Evolutionary conservation across 1,140 invertebrate species (phyloP), one percentile per base, ranked within the genome.

Genomic region (Streblospio benedicti): DNA sequence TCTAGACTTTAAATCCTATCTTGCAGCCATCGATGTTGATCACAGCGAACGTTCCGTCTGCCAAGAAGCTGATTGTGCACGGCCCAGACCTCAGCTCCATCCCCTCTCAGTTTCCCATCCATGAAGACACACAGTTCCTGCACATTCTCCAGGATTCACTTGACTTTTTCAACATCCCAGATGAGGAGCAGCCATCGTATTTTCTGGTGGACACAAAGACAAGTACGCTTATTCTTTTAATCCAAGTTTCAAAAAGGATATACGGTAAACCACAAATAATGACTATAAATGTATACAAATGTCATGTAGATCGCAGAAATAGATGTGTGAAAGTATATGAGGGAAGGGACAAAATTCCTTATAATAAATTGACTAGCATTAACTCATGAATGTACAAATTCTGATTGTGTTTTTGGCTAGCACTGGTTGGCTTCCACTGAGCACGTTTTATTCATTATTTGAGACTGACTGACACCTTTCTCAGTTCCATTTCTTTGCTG

Each of bases 51-150:
- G 93, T 99, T 28, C 95, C 96, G 0, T 94, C 93, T 9, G 93
- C 96, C 4, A 99, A 99, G 75, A 99, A 98, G 80, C 95, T 99
- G 62, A 90, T 99, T 57, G 92, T 99, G 25, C 93, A 99, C 76
- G 95, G 95, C 0, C 91, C 91, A 41, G 90, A 77, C 85, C 86
- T 63, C 87, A 94, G 91, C 61, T 91, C 90, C 60, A 98, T 99
- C 70, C 96, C 97, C 3, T 95, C 93, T 0, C 94, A 98, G 73
- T 97, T 99, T 80, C 93, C 93, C 0, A 90, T 99, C 25, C 92
- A 97, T 80, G 97, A 99, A 67, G 95, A 99, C 68, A 99, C 96
- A 0, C 92, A 98, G 69, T 99, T 99, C 76, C 88, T 85, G 70
- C 91, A 96, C 73, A 91, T 99, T 71, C 80, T 98, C 9, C 84